Evolutionary conservation across 2,113 vertebrate species (phyloP).

Genomic region (Melozone crissalis): DNA sequence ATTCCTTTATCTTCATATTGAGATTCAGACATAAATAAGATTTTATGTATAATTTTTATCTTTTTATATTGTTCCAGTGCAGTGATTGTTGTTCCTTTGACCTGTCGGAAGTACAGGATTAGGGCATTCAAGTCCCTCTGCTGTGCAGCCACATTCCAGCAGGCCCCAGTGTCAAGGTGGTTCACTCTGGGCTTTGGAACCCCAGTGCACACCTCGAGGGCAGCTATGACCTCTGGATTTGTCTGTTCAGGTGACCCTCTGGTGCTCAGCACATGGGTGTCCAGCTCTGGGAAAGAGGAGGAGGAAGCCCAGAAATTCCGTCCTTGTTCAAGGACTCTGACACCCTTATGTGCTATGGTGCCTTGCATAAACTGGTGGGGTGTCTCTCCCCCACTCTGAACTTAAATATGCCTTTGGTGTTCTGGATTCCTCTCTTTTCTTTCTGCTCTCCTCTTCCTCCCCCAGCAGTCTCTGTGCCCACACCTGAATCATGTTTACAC

Average conservation of each 20-base stretch:
- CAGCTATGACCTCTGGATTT: rapidly evolving
- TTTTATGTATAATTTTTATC: background rate
- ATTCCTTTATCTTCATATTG: background rate
- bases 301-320: background rate
- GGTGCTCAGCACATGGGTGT: background rate
- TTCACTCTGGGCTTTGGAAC: background rate
- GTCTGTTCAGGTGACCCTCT: background rate
- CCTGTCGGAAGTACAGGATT: background rate
- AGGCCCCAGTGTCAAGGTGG: background rate
- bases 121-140: background rate
- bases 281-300: background rate
- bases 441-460: background rate
- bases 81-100: background rate
- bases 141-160: background rate
- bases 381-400: background rate
- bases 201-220: background rate
- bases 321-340: rapidly evolving
- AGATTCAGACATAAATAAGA: background rate
- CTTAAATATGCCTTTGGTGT: background rate
- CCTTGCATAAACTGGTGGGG: background rate
- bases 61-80: background rate
- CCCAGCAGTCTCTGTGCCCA: background rate
- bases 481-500: background rate
- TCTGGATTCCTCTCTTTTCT: background rate
- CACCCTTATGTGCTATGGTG: background rate